Evolutionary conservation across 2,797 vertebrate species (phyloP).

Genomic region (Melanotaenia nigrans): DNA sequence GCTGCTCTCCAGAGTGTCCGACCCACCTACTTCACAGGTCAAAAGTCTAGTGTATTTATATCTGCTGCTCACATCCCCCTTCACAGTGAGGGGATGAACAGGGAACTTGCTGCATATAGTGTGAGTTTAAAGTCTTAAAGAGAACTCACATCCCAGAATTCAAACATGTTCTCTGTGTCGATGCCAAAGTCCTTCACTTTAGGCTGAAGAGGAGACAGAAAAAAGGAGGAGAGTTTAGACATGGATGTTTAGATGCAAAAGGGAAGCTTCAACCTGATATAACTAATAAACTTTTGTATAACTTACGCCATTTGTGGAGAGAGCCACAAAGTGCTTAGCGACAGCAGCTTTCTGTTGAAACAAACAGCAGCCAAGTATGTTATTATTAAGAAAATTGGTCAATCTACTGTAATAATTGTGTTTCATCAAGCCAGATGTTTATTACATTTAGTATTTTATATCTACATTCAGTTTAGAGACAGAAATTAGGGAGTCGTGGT

Average conservation of each 20-base stretch:
- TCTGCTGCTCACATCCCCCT: slow-evolving; percentile 41
- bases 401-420: not conserved
- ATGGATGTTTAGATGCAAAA: not conserved
- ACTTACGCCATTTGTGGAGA: slow-evolving; percentile 96
- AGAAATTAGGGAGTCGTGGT: too few relatives aligned
- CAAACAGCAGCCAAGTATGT: not conserved
- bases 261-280: not conserved
- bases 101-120: slow-evolving; percentile 14
- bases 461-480: too few relatives aligned
- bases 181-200: slow-evolving; percentile 98
- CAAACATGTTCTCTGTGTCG: slow-evolving; percentile 96
- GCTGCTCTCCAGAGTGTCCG: slow-evolving; percentile 72
- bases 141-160: slow-evolving; percentile 98
- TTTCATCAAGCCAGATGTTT: too few relatives aligned
- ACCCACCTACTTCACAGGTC: slow-evolving; percentile 81
- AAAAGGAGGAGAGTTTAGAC: slow-evolving; percentile 18
- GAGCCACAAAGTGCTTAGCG: slow-evolving; percentile 95
- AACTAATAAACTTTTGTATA: not conserved
- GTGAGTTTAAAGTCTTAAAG: slow-evolving; percentile 23
- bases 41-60: slow-evolving; percentile 81
- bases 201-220: slow-evolving; percentile 77
- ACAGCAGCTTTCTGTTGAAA: slow-evolving; percentile 85
- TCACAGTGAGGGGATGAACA: slow-evolving; percentile 17
- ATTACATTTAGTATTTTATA: too few relatives aligned
- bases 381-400: not conserved